Evolutionary conservation across 2,113 vertebrate species (phyloP).

Genomic region (Talpa occidentalis): DNA sequence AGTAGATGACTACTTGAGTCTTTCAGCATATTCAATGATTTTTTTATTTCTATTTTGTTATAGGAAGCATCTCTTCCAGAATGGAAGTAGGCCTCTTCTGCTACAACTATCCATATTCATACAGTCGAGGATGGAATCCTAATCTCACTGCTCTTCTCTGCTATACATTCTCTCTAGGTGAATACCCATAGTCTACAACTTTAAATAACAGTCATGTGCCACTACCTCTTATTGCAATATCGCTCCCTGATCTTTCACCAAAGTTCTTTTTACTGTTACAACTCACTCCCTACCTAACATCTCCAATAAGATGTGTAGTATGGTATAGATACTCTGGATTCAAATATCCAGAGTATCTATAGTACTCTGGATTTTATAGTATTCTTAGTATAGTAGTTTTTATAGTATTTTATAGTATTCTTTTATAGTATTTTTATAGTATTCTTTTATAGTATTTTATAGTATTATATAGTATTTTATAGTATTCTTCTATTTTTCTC

Average conservation of each 20-base stretch:
- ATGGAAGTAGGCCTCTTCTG: neutral
- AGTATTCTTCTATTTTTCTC: neutral
- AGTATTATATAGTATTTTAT: neutral
- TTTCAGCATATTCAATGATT: neutral
- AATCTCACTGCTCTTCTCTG: neutral
- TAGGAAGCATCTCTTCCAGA: neutral
- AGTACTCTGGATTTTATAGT: no score
- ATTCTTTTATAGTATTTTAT: neutral
- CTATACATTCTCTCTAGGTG: neutral
- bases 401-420: neutral
- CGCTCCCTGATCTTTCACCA: neutral
- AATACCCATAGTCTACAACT: neutral
- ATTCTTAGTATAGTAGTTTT: no score
- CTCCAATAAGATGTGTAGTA: neutral
- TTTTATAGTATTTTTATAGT: no score
- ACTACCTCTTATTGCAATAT: neutral
- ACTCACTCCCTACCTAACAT: neutral
- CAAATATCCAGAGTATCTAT: conserved; percentile 1
- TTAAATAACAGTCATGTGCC: neutral
- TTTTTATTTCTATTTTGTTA: neutral
- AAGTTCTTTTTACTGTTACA: neutral
- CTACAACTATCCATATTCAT: neutral
- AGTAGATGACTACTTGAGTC: neutral
- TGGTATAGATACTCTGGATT: neutral
- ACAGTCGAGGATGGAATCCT: neutral